Evolutionary conservation across 2,888 invertebrate species (phyloP).

Genomic region (Eurois occulta): DNA sequence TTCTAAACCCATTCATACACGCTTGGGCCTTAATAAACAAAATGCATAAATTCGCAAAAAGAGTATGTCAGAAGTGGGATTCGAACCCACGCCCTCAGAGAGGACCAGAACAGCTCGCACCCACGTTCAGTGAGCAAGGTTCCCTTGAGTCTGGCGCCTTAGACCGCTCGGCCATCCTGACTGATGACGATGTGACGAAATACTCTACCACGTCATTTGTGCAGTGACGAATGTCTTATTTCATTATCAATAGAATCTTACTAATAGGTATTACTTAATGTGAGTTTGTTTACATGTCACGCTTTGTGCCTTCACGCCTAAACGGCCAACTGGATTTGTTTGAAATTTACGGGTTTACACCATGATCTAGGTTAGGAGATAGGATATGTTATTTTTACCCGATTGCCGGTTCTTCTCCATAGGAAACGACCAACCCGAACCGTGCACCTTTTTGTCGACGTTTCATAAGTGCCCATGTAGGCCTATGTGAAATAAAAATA

Average conservation of each 20-base stretch:
- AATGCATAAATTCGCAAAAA: slow-evolving; percentile 3
- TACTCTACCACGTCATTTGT: neutral
- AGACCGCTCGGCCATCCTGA: slow-evolving; percentile 43
- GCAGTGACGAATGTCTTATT: too few species aligned
- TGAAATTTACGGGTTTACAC: neutral
- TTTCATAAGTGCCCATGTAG: too few species aligned
- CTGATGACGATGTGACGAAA: neutral
- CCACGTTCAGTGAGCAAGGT: slow-evolving; percentile 90
- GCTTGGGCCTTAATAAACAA: neutral
- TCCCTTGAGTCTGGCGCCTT: slow-evolving; percentile 68
- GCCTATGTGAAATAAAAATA: too few species aligned
- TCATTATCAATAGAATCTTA: neutral
- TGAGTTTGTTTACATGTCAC: neutral
- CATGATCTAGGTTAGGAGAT: too few species aligned
- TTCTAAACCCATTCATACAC: neutral
- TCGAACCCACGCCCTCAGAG: slow-evolving; percentile 93
- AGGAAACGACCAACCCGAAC: too few species aligned
- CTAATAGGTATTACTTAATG: too few species aligned
- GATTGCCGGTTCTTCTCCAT: too few species aligned
- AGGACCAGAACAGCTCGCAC: slow-evolving; percentile 91
- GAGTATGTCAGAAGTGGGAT: slow-evolving; percentile 82
- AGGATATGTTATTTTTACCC: neutral
- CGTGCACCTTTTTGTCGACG: too few species aligned
- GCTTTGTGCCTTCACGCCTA: neutral
- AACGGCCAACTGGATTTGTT: neutral